Evolutionary conservation across 1,140 invertebrate species (phyloP).

Genomic region (Dryas iulia): DNA sequence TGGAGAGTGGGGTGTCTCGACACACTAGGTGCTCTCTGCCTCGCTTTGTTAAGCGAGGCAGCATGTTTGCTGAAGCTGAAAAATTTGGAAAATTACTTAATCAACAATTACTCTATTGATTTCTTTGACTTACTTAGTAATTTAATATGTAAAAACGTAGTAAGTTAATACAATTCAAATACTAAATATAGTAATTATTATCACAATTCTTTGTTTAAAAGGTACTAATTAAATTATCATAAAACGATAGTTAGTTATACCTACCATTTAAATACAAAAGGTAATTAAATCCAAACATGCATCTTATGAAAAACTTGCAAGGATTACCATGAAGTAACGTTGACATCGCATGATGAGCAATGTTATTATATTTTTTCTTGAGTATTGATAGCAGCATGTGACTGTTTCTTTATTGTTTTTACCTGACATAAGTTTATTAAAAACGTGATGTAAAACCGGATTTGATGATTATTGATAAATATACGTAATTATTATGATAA

Average conservation of each 20-base stretch:
- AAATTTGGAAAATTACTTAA: no score
- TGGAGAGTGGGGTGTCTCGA: no score
- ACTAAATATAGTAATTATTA: no score
- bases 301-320: background rate
- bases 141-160: no score
- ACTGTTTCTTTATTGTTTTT: background rate
- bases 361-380: background rate
- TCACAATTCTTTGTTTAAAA: background rate
- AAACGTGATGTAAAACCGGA: background rate
- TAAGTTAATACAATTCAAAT: no score
- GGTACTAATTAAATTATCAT: background rate
- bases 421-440: background rate
- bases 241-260: no score
- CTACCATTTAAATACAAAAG: background rate
- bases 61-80: no score
- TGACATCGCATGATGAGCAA: background rate
- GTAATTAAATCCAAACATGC: background rate
- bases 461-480: no score
- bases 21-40: no score
- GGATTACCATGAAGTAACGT: background rate
- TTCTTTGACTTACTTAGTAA: no score
- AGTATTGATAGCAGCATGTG: background rate
- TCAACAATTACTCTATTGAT: no score
- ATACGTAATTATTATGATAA: no score
- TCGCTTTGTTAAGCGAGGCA: background rate